Conservation (phyloP, 2,888 invertebrate genomes). For the Xylota sylvarum region DNA sequence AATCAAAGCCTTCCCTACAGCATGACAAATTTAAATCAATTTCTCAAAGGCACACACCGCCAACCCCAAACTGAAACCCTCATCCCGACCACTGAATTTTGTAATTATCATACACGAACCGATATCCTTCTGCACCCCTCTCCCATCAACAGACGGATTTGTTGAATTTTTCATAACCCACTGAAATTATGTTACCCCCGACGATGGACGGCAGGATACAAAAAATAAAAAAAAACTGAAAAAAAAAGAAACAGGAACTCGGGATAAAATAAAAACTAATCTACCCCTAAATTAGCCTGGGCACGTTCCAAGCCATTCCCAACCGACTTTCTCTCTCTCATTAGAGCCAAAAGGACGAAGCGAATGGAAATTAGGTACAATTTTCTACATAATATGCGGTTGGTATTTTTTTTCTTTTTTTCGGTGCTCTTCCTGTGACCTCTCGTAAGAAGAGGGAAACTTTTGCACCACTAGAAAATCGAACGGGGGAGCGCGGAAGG, state of each 20-base stretch:
- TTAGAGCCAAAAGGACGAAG: conserved; percentile 43
- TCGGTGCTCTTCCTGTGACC: background rate
- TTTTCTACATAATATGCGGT: conserved; percentile 71
- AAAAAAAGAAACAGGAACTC: conserved; percentile 16
- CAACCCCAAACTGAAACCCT: background rate
- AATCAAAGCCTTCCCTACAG: conserved; percentile 31
- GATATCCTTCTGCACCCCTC: background rate
- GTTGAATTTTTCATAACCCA: conserved; percentile 29
- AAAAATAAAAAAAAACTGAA: too few relatives aligned
- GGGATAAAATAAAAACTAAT: conserved; percentile 58
- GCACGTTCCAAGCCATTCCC: conserved; percentile 56
- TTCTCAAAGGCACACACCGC: conserved; percentile 51
- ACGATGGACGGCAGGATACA: background rate
- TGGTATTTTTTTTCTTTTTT: conserved; percentile 25
- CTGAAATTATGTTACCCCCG: conserved; percentile 15
- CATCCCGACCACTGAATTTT: conserved; percentile 35
- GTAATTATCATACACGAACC: conserved; percentile 50
- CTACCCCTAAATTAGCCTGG: conserved; percentile 67
- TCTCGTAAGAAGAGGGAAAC: background rate
- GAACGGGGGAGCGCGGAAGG: conserved; percentile 10
- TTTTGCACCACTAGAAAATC: conserved; percentile 44
- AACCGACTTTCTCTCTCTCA: conserved; percentile 25
- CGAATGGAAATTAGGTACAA: conserved; percentile 63
- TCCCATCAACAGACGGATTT: background rate
- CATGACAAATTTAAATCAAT: conserved; percentile 67